Conservation (phyloP, 2,888 invertebrate species). For the Sussaba pulchella region DNA sequence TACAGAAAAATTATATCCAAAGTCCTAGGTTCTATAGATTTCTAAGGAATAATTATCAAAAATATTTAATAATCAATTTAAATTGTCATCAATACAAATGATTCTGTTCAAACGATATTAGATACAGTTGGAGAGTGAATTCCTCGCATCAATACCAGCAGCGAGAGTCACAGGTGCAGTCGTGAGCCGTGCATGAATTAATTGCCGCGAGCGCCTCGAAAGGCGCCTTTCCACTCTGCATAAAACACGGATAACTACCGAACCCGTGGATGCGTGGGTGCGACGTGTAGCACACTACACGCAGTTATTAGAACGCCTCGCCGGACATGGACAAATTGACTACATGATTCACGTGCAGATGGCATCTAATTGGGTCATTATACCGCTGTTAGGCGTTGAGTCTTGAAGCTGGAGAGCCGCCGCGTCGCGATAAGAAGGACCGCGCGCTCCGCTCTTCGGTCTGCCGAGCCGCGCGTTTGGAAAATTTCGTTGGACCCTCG, state of each 20-base stretch:
- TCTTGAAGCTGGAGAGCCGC: constrained; percentile 63
- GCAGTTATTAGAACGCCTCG: constrained; percentile 75
- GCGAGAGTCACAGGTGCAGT: constrained; percentile 13
- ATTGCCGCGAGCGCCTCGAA: neutral
- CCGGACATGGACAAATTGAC: constrained; percentile 79
- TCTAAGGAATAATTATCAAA: too few species aligned
- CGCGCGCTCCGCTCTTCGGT: constrained; percentile 25
- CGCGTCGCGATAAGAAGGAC: constrained; percentile 62
- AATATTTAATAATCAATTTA: too few species aligned
- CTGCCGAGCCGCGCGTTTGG: neutral
- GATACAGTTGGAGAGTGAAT: neutral
- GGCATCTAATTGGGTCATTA: constrained; percentile 81
- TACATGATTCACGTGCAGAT: constrained; percentile 80
- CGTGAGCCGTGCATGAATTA: neutral
- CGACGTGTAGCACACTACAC: constrained; percentile 52
- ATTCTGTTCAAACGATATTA: too few species aligned
- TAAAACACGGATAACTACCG: constrained; percentile 20
- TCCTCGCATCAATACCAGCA: neutral
- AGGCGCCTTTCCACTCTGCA: constrained; percentile 29
- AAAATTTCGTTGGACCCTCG: constrained; percentile 35
- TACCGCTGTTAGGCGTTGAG: constrained; percentile 72
- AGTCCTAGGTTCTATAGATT: too few species aligned
- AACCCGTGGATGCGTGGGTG: constrained; percentile 44
- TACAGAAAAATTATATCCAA: too few species aligned
- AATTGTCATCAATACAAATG: too few species aligned